Evolutionary conservation across 1,140 invertebrate genomes (phyloP).

Genomic region (Drosophila bocki): DNA sequence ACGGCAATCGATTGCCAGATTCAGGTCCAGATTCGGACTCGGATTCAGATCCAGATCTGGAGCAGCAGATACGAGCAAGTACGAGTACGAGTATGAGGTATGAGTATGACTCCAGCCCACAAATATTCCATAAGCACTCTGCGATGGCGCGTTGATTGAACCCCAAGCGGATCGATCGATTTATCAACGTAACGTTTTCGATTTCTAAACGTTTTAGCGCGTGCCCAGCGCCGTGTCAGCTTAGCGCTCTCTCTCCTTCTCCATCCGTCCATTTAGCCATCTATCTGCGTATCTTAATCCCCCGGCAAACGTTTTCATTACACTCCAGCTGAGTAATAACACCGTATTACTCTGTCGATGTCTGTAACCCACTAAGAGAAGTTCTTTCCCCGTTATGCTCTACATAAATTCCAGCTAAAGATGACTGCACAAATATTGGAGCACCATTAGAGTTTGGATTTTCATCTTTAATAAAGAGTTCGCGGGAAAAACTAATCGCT

Average conservation of each 20-base stretch:
- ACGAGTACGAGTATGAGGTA: constrained; percentile 43
- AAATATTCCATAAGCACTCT: constrained; percentile 65
- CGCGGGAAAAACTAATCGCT: not conserved
- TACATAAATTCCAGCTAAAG: constrained; percentile 19
- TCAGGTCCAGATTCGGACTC: constrained; percentile 50
- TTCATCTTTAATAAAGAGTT: not conserved
- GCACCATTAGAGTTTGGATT: not conserved
- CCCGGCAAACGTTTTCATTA: constrained; percentile 72
- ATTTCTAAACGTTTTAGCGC: constrained; percentile 74
- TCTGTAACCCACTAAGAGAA: constrained; percentile 18
- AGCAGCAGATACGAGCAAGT: constrained; percentile 66
- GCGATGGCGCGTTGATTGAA: constrained; percentile 34
- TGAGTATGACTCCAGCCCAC: constrained; percentile 66
- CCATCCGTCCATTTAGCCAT: constrained; percentile 18
- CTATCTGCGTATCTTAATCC: constrained; percentile 60
- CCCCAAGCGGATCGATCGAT: constrained; percentile 46
- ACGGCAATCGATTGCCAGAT: constrained; percentile 67
- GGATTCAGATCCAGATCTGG: constrained; percentile 68
- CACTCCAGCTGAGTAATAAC: constrained; percentile 43
- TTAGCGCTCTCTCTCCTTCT: constrained; percentile 41
- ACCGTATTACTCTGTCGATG: constrained; percentile 11
- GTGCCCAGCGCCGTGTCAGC: constrained; percentile 71
- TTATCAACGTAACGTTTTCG: constrained; percentile 71
- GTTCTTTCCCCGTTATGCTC: constrained; percentile 28
- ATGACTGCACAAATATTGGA: constrained; percentile 19